Percentiles rank a stretch among this genome's conserved stretches.
phyloP scores from a whole-genome alignment of 1,140 invertebrate genomes.

The Rhopalosiphum maidis region DNA sequence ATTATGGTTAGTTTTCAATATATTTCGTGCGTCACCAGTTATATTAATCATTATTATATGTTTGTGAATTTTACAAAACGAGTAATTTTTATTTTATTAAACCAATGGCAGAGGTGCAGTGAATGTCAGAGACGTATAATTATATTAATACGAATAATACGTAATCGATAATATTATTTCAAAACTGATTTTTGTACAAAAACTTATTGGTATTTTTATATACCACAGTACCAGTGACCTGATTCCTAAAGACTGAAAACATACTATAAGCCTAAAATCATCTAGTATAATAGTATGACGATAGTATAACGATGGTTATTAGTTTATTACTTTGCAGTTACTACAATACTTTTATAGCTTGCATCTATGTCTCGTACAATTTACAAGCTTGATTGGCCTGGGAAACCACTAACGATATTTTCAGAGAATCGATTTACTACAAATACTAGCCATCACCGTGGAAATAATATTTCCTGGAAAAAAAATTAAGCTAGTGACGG shows the following conservation, averaged over 20 bases:
- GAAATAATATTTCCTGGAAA: background rate
- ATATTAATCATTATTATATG: background rate
- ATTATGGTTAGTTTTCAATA: background rate
- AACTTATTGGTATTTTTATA: background rate
- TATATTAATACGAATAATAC: background rate
- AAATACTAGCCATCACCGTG: too few species aligned
- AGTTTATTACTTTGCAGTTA: too few species aligned
- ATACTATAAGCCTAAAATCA: background rate
- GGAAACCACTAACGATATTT: background rate
- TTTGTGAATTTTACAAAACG: background rate
- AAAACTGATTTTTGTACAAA: background rate
- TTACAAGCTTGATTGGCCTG: background rate
- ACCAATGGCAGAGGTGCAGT: background rate
- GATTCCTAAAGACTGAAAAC: background rate
- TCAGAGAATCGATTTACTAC: background rate
- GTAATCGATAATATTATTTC: background rate
- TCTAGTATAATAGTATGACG: too few species aligned
- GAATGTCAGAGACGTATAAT: background rate
- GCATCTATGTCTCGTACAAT: background rate
- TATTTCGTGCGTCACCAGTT: background rate
- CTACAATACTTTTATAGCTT: background rate
- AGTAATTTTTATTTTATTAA: background rate
- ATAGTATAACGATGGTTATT: background rate
- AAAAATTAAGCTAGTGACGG: background rate
- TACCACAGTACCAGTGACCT: background rate